Base-by-base conservation (phyloP, 2,113 vertebrate species). In the Scomber japonicus region DNA sequence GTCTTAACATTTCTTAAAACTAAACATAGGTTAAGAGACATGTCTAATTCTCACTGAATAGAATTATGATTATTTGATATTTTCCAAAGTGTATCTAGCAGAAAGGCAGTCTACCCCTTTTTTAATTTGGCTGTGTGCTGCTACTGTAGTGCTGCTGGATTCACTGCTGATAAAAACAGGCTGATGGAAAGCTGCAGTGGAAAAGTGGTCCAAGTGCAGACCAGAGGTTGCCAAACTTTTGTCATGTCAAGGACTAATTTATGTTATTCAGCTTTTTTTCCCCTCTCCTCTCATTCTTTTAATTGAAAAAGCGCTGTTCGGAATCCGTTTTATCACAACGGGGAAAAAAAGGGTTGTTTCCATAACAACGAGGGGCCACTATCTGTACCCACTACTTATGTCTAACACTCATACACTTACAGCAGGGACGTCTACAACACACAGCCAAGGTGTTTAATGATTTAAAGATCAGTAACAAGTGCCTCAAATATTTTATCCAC, bases 321-420 rank as follows among this genome's bases (percentile, higher is more conserved):
- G 51, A 62, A 56, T 6, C 3, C 48, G 21, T 78, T 71, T 75
- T 51, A 51, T 68, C 48, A 30, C 4, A n/a, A 59, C 59, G 55
- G 13, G 21, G 1, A 21, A 51, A 66, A 73, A 71, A 75, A 51
- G 2, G 45, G 12, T 51, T 73, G 83, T 83, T 90, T 82, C 86
- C 84, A 78, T 82, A 85, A 81, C 82, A 79, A 89, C 84, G 59
- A 65, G 56, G 46, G 64, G 54, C 77, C 71, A 64, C 75, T 75
- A 30, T 76, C 24, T 50, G 19, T 17, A 71, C 54, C 53, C 64
- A 56, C 24, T 60, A 61, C 53, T 69, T 14, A 21, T 57, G 68
- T 59, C 59, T 46, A 46, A 61, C 73, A 40, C 49, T 61, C 54
- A 60, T 61, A 64, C 65, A 55, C 67, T 72, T 53, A 6, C 4